phyloP scores from a whole-genome alignment of 2,888 invertebrate species.

The Folsomia candida region DNA sequence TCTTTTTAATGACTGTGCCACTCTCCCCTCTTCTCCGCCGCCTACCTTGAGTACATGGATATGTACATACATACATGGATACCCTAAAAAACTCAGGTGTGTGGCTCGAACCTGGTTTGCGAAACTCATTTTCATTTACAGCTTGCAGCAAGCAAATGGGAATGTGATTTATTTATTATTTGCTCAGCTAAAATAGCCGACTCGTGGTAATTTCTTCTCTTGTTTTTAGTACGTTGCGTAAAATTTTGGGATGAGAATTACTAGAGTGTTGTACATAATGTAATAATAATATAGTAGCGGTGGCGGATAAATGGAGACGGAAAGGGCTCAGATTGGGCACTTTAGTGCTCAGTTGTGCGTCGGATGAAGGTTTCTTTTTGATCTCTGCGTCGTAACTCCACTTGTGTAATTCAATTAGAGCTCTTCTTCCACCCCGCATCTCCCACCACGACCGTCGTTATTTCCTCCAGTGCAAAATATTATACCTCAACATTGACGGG shows the following conservation, averaged over 20 bases:
- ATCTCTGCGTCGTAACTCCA: constrained; percentile 48
- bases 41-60: too few species aligned
- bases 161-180: background rate
- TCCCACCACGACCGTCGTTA: constrained; percentile 14
- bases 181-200: background rate
- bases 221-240: background rate
- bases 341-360: constrained; percentile 48
- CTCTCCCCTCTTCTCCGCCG: too few species aligned
- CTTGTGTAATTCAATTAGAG: constrained; percentile 51
- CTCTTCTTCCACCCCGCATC: constrained; percentile 23
- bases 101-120: background rate
- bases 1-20: background rate
- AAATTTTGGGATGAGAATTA: background rate
- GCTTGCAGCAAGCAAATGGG: too few species aligned
- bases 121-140: too few species aligned
- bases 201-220: background rate
- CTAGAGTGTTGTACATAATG: too few species aligned
- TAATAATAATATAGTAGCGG: too few species aligned
- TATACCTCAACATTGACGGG: background rate
- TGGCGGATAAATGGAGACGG: background rate
- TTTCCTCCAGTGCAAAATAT: constrained; percentile 13
- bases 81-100: background rate
- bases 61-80: too few species aligned
- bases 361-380: constrained; percentile 50
- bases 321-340: constrained; percentile 44